Base-by-base conservation (phyloP, 2,113 vertebrate genomes). In the Sinocyclocheilus grahami region DNA sequence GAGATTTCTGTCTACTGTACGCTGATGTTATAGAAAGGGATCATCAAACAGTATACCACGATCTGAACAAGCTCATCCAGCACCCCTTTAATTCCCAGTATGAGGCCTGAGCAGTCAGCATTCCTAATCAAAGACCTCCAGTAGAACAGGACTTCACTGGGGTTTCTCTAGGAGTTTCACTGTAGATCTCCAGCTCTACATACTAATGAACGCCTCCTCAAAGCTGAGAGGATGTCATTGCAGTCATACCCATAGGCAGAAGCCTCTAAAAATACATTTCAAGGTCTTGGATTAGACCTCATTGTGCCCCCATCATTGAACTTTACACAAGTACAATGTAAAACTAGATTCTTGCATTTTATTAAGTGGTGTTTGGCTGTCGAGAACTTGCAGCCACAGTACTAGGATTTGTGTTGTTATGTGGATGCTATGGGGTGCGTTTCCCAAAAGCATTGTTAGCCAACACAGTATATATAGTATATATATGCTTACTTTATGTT, bases 61-160 rank as follows among this genome's bases (percentile, higher is more conserved):
- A 92, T 92, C 84, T 79, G 80, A 78, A 27, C 27, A 82, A 80
- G 46, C 62, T 69, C 84, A 89, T 78, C 88, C 65, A 79, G 46
- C 46, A 63, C 16, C 60, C 80, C 42, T 60, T 37, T 78, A 55
- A 77, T 83, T 81, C 37, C 83, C 77, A 62, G 83, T 83, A 81
- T 30, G 69, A 51, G 74, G 82, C 42, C 46, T 42, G 27, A 80
- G 77, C 39, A 81, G 39, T 83, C 77, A 76, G 83, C 85, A 76
- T 82, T 85, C 72, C 42, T 90, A 82, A 91, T 90, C 84, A 89
- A 90, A 90, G 84, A 85, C 58, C 62, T 27, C 53, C 71, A 75
- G 51, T 10, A 65, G 48, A 51, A 84, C 55, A 78, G 13, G n/a
- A 48, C 22, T 84, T 87, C 76, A 51, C 37, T 63, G 46, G 51